Percentiles rank a stretch among this genome's conserved stretches.
Conservation (phyloP, 2,113 vertebrate species). For the Carassius gibelio region DNA sequence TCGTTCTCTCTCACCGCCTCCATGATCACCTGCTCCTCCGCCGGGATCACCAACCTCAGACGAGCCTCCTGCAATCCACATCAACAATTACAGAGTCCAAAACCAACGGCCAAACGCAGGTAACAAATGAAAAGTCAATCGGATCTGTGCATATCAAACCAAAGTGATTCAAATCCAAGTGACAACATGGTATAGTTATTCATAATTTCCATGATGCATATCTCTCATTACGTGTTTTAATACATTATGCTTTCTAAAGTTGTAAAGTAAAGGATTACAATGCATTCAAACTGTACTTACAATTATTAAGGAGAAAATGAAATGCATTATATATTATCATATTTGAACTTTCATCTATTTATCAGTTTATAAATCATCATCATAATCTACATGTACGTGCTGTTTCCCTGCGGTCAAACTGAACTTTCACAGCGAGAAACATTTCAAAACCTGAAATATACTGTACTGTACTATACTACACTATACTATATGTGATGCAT, state of each 20-base stretch:
- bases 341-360: too few relatives aligned
- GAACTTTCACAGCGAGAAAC: neutral
- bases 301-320: too few relatives aligned
- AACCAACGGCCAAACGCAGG: neutral
- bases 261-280: neutral
- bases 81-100: neutral
- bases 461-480: too few relatives aligned
- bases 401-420: neutral
- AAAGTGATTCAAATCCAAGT: neutral
- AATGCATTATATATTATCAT: neutral
- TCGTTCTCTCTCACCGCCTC: constrained; percentile 88
- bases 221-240: neutral
- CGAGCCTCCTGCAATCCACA: constrained; percentile 80
- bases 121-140: too few relatives aligned
- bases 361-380: neutral
- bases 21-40: constrained; percentile 94
- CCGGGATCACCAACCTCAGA: constrained; percentile 87
- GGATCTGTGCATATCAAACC: neutral
- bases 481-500: too few relatives aligned
- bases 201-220: too few relatives aligned
- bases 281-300: neutral
- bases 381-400: neutral
- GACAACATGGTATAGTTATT: neutral
- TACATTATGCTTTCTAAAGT: neutral
- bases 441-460: neutral